Evolutionary conservation across 2,888 invertebrate species (phyloP).

Genomic region (Cerastoderma edule): DNA sequence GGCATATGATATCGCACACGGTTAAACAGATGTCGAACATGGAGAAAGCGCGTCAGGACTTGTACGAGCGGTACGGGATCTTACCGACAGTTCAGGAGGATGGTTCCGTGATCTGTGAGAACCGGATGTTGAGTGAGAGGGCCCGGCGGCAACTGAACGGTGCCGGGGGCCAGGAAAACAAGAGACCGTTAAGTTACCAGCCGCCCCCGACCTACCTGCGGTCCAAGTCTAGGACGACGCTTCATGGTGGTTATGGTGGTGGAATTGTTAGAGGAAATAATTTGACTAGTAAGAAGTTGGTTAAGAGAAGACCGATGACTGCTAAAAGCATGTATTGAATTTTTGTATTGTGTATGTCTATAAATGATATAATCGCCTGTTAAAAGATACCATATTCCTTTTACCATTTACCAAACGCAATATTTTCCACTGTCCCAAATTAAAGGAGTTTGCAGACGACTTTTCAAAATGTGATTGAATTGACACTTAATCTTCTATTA

Average conservation of each 20-base stretch:
- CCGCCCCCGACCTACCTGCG: conserved; percentile 40
- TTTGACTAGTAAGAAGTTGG: conserved; percentile 24
- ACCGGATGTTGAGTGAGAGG: conserved; percentile 75
- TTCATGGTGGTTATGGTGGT: conserved; percentile 14
- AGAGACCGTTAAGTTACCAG: conserved; percentile 55
- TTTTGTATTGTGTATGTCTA: no score
- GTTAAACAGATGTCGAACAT: conserved; percentile 68
- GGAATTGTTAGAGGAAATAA: conserved; percentile 14
- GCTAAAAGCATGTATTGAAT: conserved; percentile 28
- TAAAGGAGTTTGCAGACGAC: no score
- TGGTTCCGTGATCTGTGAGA: conserved; percentile 68
- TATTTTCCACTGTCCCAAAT: no score
- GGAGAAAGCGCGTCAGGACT: conserved; percentile 69
- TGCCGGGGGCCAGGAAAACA: conserved; percentile 30
- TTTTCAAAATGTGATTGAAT: no score
- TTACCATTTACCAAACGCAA: no score
- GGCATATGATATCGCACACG: conserved; percentile 72
- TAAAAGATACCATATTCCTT: no score
- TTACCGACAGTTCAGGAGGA: conserved; percentile 66
- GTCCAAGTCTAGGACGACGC: conserved; percentile 19
- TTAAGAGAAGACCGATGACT: conserved; percentile 33
- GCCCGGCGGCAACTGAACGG: conserved; percentile 52
- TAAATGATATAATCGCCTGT: no score
- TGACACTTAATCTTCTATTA: no score
- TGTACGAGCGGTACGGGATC: conserved; percentile 76